Evolutionary conservation across 2,797 vertebrate species (phyloP), one percentile per base, ranked within the genome.

Genomic region (Periparus ater): DNA sequence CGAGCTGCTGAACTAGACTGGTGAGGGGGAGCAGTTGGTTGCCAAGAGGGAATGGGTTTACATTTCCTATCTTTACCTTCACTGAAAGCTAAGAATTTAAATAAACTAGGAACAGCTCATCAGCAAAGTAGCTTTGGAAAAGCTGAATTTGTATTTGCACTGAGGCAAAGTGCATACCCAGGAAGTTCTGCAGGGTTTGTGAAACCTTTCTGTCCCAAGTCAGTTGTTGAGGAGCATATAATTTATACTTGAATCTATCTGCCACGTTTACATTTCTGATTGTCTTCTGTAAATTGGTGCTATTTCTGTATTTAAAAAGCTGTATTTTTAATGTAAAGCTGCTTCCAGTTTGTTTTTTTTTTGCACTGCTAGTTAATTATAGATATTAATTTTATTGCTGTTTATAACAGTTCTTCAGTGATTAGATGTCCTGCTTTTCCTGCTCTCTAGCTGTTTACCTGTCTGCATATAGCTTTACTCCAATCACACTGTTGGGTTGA

Each of bases 181-280:
- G 57, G 71, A 89, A 85, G 72, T 91, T 94, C 84, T 96, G 94
- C 91, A 78, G 94, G 96, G 95, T 97, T 97, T 97, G 47, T 94
- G 89, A 97, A 97, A 95, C 90, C 92, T 96, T 96, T 92, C 68
- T 95, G 58, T 96, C 97, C 96, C 94, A 92, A 95, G 96, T 95
- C 93, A 96, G 95, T 91, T 96, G 91, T 97, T 96, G 95, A 85
- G 79, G 89, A 89, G 94, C 72, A 27, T 97, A 82, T 97, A 95
- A 97, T 95, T 98, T 97, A 98, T 98, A 98, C 98, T 98, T 98
- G 98, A 98, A 97, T 97, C 96, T 97, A 95, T 97, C 97, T 97
- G 97, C 96, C 96, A 96, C 95, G 98, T 98, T 98, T 98, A 98
- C 98, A 98, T 97, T 97, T 96, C 97, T 97, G 98, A 92, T 93